These are phyloP conservation scores for Sinodicranocentrus sp. DNA, from an alignment of 2,888 invertebrate species.

Conservation along the genomic window DNA sequence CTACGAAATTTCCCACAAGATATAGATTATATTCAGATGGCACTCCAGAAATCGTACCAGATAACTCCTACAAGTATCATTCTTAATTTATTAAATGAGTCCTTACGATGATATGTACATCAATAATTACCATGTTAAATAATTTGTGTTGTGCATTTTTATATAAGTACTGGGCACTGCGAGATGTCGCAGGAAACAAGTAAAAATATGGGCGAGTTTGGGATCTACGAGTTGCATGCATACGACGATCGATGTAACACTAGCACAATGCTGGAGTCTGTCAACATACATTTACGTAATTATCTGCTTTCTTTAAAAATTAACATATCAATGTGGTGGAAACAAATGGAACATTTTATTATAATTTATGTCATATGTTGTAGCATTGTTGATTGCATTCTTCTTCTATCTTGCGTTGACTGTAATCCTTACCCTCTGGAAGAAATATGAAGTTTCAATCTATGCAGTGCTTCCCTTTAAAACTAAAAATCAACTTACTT, in stretches of 20 bases:
- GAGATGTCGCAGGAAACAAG: slow-evolving; percentile 16
- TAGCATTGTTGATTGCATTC: slow-evolving; percentile 72
- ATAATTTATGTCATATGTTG: background rate
- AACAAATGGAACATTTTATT: background rate
- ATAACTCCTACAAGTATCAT: no score
- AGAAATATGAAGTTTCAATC: background rate
- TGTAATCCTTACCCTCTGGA: slow-evolving; percentile 71
- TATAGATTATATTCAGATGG: slow-evolving; percentile 44
- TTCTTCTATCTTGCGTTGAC: slow-evolving; percentile 75
- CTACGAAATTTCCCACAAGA: slow-evolving; percentile 46
- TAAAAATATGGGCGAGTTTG: slow-evolving; percentile 77
- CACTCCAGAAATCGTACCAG: no score
- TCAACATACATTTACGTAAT: slow-evolving; percentile 86
- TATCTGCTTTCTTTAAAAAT: slow-evolving; percentile 77
- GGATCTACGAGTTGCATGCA: slow-evolving; percentile 79
- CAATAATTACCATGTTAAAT: no score
- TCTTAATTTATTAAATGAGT: no score
- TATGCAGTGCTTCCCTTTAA: no score
- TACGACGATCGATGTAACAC: slow-evolving; percentile 71
- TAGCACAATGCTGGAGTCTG: slow-evolving; percentile 80
- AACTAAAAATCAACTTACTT: no score
- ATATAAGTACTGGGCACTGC: background rate
- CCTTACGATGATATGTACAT: no score
- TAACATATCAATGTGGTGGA: background rate
- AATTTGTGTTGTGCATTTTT: no score